Conservation (phyloP, 2,797 vertebrate genomes). For the Propithecus deckenii region DNA sequence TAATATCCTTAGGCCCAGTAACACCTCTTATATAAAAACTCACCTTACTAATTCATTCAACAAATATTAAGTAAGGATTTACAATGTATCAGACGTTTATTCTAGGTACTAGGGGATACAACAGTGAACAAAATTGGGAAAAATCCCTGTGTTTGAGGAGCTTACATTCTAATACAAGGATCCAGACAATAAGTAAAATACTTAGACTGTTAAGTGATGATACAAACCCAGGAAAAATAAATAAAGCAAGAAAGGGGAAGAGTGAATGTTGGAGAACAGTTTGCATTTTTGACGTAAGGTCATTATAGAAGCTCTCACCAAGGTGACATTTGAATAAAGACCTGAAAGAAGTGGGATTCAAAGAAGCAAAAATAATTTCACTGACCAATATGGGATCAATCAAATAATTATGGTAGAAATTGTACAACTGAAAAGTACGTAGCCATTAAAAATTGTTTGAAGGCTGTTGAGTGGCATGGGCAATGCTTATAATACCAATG, state of each 20-base stretch:
- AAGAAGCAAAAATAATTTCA: constrained; percentile 46
- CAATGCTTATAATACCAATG: not conserved
- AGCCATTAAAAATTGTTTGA: not conserved
- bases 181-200: not conserved
- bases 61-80: not conserved
- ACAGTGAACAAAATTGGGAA: not conserved
- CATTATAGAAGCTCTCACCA: not conserved
- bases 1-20: not conserved
- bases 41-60: constrained; percentile 3
- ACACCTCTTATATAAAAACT: constrained; percentile 2
- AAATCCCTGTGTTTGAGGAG: not conserved
- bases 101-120: not conserved
- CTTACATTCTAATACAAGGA: not conserved
- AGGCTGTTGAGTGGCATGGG: not conserved
- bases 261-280: not conserved
- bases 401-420: constrained; percentile 25
- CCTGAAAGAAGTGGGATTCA: not conserved
- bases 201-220: not conserved
- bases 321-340: not conserved
- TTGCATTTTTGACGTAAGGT: not conserved
- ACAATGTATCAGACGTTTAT: not conserved
- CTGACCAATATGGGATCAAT: not conserved
- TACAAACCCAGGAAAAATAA: not conserved
- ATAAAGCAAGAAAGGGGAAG: not conserved
- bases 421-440: constrained; percentile 20